Percentiles rank a stretch among this genome's conserved stretches.
Evolutionary conservation across 2,797 vertebrate species (phyloP).

Genomic region (Phyllotis vaccarum): DNA sequence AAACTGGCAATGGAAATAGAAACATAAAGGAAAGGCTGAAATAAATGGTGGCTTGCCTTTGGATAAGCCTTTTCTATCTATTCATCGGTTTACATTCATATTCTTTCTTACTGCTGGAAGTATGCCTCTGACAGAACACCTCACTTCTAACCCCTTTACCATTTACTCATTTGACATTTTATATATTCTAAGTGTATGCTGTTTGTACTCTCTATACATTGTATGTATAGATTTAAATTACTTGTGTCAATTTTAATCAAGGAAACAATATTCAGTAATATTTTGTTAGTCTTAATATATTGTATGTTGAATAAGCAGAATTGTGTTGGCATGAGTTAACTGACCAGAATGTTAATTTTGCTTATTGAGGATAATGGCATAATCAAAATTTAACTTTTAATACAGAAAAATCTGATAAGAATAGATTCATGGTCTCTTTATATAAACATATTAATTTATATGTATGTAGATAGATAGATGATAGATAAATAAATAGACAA

Average conservation of each 20-base stretch:
- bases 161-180: neutral
- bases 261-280: neutral
- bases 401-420: neutral
- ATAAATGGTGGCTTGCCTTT: neutral
- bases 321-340: neutral
- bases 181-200: neutral
- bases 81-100: neutral
- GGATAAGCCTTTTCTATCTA: neutral
- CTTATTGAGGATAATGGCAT: neutral
- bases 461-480: neutral
- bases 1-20: neutral
- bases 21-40: neutral
- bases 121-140: neutral
- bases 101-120: neutral
- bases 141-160: neutral
- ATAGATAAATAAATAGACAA: no score
- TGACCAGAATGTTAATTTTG: neutral
- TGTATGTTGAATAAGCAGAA: neutral
- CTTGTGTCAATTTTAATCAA: conserved; percentile 49
- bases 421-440: neutral
- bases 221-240: neutral
- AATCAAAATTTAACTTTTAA: neutral
- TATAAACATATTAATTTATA: neutral
- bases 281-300: conserved; percentile 66
- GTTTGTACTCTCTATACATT: neutral